phyloP scores from a whole-genome alignment of 2,888 invertebrate species.

The Itoplectis maculator region DNA sequence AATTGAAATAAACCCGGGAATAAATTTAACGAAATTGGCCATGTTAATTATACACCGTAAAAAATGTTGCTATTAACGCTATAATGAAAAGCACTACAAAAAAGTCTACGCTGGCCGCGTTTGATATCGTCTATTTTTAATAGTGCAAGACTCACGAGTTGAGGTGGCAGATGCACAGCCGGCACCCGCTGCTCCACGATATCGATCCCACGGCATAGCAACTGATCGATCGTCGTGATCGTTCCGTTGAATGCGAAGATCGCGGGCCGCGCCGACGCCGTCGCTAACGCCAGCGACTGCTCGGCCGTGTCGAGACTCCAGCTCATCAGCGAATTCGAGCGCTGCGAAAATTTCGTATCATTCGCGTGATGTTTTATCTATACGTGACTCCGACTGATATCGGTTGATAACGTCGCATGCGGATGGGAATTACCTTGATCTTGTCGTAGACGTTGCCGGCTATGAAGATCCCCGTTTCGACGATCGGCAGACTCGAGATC shows the following conservation, averaged over 20 bases:
- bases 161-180: conserved; percentile 92
- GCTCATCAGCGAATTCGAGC: conserved; percentile 89
- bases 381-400: too few species aligned
- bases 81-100: too few species aligned
- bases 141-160: conserved; percentile 88
- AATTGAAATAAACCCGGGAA: too few species aligned
- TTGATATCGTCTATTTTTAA: too few species aligned
- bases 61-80: too few species aligned
- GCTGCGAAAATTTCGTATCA: conserved; percentile 83
- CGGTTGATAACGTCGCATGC: background rate
- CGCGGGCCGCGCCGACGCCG: conserved; percentile 90
- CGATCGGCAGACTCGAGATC: conserved; percentile 92
- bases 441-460: conserved; percentile 91
- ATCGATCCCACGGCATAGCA: conserved; percentile 93
- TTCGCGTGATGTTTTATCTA: background rate
- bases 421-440: conserved; percentile 91
- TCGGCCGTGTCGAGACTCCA: conserved; percentile 93
- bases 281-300: conserved; percentile 89
- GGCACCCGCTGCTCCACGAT: conserved; percentile 94
- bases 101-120: too few species aligned
- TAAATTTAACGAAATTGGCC: too few species aligned
- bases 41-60: too few species aligned
- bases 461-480: conserved; percentile 91
- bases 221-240: conserved; percentile 89
- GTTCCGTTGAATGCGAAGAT: conserved; percentile 89